These are phyloP conservation scores for Megastigmus dorsalis DNA, from an alignment of 2,888 invertebrate genomes.

Conservation along the genomic window DNA sequence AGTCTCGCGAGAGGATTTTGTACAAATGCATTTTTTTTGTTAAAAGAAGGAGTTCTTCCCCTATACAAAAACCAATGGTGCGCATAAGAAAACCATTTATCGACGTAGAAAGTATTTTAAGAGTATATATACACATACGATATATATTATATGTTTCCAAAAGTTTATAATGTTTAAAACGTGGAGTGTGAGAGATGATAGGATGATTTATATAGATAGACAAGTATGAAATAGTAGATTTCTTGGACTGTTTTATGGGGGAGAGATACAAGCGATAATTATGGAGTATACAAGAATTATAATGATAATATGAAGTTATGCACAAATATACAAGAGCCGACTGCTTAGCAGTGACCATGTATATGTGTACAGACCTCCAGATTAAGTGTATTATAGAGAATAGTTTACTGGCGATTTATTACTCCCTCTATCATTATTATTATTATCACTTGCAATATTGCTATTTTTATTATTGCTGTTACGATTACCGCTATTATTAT, in stretches of 20 bases:
- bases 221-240: conserved; percentile 10
- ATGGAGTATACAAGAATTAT: conserved; percentile 33
- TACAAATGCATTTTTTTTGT: conserved; percentile 46
- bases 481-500: conserved; percentile 59
- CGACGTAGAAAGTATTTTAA: conserved; percentile 54
- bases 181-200: conserved; percentile 5
- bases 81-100: conserved; percentile 57
- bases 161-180: conserved; percentile 47
- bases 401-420: conserved; percentile 51
- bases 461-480: conserved; percentile 63
- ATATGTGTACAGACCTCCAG: conserved; percentile 62
- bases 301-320: conserved; percentile 35
- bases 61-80: conserved; percentile 61
- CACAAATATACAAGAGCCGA: conserved; percentile 49
- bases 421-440: conserved; percentile 59
- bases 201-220: conserved; percentile 33
- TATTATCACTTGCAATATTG: conserved; percentile 54
- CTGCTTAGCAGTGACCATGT: conserved; percentile 58
- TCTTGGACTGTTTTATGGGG: conserved; percentile 32
- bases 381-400: conserved; percentile 64
- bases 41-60: conserved; percentile 23
- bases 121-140: conserved; percentile 20
- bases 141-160: conserved; percentile 49
- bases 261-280: conserved; percentile 34
- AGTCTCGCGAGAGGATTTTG: conserved; percentile 19